Base-by-base conservation (phyloP, 2,888 invertebrate genomes). In the Lepidochrysops patricia region DNA sequence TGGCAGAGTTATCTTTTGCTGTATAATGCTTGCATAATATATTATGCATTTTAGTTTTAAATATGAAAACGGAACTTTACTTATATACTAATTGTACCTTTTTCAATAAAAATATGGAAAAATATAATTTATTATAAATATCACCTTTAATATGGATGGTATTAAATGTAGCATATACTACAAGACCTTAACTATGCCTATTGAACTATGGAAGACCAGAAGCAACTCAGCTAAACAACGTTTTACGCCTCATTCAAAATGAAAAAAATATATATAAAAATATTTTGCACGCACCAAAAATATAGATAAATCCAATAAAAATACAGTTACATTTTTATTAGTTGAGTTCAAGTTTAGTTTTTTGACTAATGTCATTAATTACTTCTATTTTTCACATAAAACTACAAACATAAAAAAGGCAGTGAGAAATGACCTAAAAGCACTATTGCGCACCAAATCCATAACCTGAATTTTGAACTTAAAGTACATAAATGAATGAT, bases 391-490 rank as follows among this genome's bases (percentile, higher is more conserved):
- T 29, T 49, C 12, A 50, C 35, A 32, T 54, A n/a, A n/a, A n/a
- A n/a, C n/a, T n/a, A n/a, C n/a, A n/a, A n/a, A n/a, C n/a, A n/a
- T n/a, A n/a, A 74, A 67, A 68, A 70, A 66, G 77, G 77, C 76
- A 78, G 77, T 77, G 76, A 71, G 34, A 66, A 61, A 75, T 9
- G 19, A 54, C 15, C 54, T 54, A 32, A 4, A 54, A 54, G 23
- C 54, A 32, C 52, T 52, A 76, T 75, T 73, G 68, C 58, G 69
- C 61, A 67, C 57, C 54, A 62, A 67, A 29, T 7, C 32, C 15
- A 9, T 54, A 15, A 29, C 13, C 27, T 9, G 29, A 32, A 29
- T 32, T 52, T 52, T 54, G 9, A 12, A 32, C 9, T 23, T 23
- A 25, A 23, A 23, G 4, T 29, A 43, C n/a, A n/a, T n/a, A n/a